These are phyloP conservation scores for Megaceryle torquata DNA, from an alignment of 2,113 vertebrate species.

Conservation along the genomic window DNA sequence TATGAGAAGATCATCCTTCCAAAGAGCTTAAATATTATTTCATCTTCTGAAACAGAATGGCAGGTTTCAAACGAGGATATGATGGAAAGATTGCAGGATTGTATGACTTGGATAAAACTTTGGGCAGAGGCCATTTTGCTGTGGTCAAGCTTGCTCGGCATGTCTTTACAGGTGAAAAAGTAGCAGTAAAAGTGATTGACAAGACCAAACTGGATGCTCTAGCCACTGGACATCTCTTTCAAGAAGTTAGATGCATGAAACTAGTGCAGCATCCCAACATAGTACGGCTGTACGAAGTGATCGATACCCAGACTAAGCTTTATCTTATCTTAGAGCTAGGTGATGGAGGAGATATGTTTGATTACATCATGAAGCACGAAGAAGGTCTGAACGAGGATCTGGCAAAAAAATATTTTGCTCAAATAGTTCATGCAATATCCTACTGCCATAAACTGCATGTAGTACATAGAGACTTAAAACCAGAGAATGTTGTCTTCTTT, in stretches of 20 bases:
- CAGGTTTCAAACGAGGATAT: constrained; percentile 95
- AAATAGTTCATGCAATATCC: constrained; percentile 98
- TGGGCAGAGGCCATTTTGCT: constrained; percentile 96
- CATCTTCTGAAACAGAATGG: constrained; percentile 81
- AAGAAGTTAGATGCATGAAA: constrained; percentile 98
- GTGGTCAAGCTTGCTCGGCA: constrained; percentile 97
- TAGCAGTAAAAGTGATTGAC: constrained; percentile 98
- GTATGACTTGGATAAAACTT: constrained; percentile 96
- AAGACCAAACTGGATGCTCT: constrained; percentile 96
- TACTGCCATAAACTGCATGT: constrained; percentile 97
- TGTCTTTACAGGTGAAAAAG: constrained; percentile 97
- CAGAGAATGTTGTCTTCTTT: constrained; percentile 98
- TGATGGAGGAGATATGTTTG: constrained; percentile 97
- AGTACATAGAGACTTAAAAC: constrained; percentile 96
- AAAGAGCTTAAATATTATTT: constrained; percentile 35
- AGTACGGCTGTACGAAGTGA: constrained; percentile 95
- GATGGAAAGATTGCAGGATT: constrained; percentile 97
- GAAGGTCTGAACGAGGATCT: constrained; percentile 95
- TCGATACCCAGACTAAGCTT: constrained; percentile 97
- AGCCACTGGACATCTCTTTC: constrained; percentile 95
- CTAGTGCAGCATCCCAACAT: constrained; percentile 98
- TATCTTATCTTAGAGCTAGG: constrained; percentile 96
- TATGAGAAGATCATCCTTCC: constrained; percentile 75
- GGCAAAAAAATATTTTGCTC: constrained; percentile 97
- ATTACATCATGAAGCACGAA: constrained; percentile 99